These are phyloP conservation scores for Micrasema minimum DNA, from an alignment of 1,140 invertebrate species.

Conservation along the genomic window DNA sequence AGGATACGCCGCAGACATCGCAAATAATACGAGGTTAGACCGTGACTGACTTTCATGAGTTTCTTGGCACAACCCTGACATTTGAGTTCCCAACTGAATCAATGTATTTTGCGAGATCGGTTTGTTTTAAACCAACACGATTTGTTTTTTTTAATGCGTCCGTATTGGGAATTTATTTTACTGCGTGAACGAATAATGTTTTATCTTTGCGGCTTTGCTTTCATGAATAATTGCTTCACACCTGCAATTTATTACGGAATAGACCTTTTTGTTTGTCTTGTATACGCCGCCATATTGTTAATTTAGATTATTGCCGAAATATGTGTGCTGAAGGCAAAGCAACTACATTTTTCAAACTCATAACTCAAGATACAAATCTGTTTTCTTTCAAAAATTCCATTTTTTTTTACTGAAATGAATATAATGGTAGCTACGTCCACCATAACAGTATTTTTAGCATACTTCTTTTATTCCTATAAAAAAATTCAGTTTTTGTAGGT, in stretches of 20 bases:
- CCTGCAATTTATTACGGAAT: constrained; percentile 22
- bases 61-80: constrained; percentile 1
- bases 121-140: constrained; percentile 38
- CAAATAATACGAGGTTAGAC: too few species aligned
- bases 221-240: constrained; percentile 34
- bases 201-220: constrained; percentile 31
- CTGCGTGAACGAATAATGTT: constrained; percentile 34
- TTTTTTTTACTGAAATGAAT: too few species aligned
- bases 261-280: constrained; percentile 25
- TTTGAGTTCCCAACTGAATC: constrained; percentile 28
- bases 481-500: too few species aligned
- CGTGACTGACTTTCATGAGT: too few species aligned
- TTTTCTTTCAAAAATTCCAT: too few species aligned
- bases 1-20: too few species aligned
- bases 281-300: not conserved
- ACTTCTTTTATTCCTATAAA: too few species aligned
- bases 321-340: not conserved
- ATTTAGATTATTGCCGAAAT: not conserved
- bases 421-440: too few species aligned
- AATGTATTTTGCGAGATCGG: constrained; percentile 37
- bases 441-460: too few species aligned
- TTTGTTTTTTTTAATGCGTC: constrained; percentile 36
- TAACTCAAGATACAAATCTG: too few species aligned
- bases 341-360: too few species aligned
- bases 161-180: constrained; percentile 34